These are phyloP conservation scores for Barbus barbus DNA, from an alignment of 2,113 vertebrate genomes.

Conservation along the genomic window DNA sequence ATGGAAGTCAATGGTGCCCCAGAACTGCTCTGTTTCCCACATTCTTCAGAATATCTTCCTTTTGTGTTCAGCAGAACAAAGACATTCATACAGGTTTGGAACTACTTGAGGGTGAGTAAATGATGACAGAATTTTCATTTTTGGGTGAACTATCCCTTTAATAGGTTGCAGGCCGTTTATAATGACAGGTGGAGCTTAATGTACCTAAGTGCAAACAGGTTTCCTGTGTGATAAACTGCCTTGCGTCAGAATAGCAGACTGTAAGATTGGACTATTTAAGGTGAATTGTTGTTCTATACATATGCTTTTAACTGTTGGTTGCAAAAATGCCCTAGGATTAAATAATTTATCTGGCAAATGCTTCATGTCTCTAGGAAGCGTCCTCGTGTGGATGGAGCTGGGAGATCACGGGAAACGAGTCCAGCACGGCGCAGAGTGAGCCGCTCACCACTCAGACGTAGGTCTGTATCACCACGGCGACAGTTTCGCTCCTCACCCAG, in stretches of 20 bases:
- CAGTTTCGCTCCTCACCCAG: constrained; percentile 74
- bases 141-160: too few species aligned
- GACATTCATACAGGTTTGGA: too few species aligned
- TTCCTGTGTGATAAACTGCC: background rate
- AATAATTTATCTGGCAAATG: background rate
- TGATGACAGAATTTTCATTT: too few species aligned
- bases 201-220: background rate
- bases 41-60: too few species aligned
- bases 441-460: constrained; percentile 57
- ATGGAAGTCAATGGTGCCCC: too few species aligned
- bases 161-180: background rate
- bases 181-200: background rate
- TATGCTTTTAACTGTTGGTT: background rate
- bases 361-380: constrained; percentile 71
- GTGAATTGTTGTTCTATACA: background rate
- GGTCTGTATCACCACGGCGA: constrained; percentile 52
- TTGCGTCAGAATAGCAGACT: background rate
- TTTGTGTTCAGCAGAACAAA: too few species aligned
- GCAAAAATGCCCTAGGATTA: background rate
- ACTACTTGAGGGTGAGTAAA: too few species aligned
- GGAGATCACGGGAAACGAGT: constrained; percentile 78
- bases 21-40: too few species aligned
- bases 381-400: constrained; percentile 63
- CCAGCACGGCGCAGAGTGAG: constrained; percentile 69
- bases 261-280: background rate